These are phyloP conservation scores for Pseudoatta argentina DNA, from an alignment of 1,140 invertebrate genomes.

Conservation along the genomic window DNA sequence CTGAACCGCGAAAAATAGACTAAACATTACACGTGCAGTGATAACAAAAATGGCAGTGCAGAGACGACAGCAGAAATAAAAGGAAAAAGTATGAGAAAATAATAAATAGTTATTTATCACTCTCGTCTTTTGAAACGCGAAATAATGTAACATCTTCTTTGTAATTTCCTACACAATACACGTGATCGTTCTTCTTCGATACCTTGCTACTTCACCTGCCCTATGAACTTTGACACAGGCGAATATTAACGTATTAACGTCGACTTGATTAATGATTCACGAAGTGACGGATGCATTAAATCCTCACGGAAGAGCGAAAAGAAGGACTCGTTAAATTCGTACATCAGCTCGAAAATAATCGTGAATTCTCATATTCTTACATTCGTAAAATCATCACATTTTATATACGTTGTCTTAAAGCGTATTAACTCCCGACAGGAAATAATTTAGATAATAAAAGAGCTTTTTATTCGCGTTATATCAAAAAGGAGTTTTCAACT, in stretches of 20 bases:
- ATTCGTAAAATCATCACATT: neutral
- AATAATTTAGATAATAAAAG: neutral
- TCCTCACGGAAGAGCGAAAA: neutral
- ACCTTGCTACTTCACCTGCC: neutral
- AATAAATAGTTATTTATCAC: neutral
- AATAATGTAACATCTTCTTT: conserved; percentile 10
- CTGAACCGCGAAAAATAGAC: neutral
- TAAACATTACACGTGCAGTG: neutral
- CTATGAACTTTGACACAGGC: conserved; percentile 21
- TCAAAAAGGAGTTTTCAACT: neutral
- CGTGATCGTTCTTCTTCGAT: neutral
- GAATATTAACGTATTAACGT: conserved; percentile 6
- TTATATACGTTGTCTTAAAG: neutral
- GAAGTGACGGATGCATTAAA: conserved; percentile 20
- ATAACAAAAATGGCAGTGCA: neutral
- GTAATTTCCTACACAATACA: conserved; percentile 2
- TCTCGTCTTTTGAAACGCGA: neutral
- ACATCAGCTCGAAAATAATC: neutral
- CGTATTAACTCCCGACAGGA: neutral
- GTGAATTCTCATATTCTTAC: too few relatives aligned
- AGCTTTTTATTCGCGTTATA: neutral
- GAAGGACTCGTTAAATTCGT: conserved; percentile 11
- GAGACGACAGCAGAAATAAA: neutral
- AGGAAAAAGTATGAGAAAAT: neutral
- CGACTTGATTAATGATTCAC: conserved; percentile 40